These are phyloP conservation scores for Esox lucius DNA, from an alignment of 2,797 vertebrate species.

Conservation along the genomic window DNA sequence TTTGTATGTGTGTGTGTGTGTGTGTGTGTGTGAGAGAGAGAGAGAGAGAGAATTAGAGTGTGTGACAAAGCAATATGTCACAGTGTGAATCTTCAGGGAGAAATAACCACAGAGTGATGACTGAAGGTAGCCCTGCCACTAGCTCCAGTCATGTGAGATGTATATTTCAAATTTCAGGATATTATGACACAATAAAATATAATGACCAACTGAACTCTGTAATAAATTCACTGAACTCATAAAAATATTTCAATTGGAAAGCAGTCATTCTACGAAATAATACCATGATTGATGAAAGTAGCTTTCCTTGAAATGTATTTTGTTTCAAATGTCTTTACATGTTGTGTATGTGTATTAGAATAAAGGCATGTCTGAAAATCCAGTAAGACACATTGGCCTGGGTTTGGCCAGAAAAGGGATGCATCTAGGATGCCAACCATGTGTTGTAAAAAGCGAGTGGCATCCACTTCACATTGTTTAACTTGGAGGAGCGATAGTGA, in stretches of 20 bases:
- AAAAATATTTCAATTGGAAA: not conserved
- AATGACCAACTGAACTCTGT: not conserved
- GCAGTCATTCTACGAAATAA: not conserved
- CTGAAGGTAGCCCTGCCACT: not conserved
- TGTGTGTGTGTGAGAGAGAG: conserved; percentile 15
- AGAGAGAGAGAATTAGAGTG: conserved; percentile 8
- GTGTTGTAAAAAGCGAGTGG: not conserved
- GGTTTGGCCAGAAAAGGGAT: not conserved
- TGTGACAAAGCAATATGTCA: conserved; percentile 26
- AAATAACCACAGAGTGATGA: conserved; percentile 21
- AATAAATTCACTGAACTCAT: not conserved
- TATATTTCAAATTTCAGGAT: not conserved
- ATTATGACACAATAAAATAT: not conserved
- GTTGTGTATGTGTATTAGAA: not conserved
- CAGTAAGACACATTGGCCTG: not conserved
- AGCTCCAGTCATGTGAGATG: not conserved
- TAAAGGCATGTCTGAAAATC: not conserved
- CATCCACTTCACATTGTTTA: not conserved
- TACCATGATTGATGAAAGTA: not conserved
- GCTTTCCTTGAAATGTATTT: not conserved
- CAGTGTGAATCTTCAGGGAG: conserved; percentile 64
- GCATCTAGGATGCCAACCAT: not conserved
- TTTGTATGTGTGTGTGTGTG: conserved; percentile 42
- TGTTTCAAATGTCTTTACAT: not conserved
- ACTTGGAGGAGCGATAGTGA: not conserved